These are phyloP conservation scores for Zaprionus taronus DNA, from an alignment of 1,140 invertebrate genomes.

Conservation along the genomic window DNA sequence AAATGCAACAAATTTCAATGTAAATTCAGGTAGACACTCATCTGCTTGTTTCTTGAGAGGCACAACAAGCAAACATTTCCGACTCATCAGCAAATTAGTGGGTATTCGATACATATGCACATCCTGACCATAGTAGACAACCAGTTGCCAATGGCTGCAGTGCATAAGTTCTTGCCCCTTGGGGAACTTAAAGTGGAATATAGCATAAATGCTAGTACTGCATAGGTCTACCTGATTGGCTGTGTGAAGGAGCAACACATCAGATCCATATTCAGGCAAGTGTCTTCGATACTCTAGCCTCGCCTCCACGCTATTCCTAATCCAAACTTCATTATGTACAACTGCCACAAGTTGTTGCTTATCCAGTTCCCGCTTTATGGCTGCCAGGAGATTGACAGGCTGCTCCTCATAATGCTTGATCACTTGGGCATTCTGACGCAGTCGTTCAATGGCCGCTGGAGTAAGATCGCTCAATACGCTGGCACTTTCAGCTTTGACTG, in stretches of 20 bases:
- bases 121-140: constrained; percentile 34
- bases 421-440: constrained; percentile 42
- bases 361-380: constrained; percentile 56
- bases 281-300: constrained; percentile 42
- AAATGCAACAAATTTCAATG: constrained; percentile 48
- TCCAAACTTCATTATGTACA: constrained; percentile 24
- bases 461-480: constrained; percentile 44
- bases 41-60: constrained; percentile 40
- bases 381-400: constrained; percentile 39
- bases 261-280: constrained; percentile 34
- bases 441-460: constrained; percentile 27
- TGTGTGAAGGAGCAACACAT: constrained; percentile 35
- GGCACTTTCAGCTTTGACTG: neutral
- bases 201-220: constrained; percentile 36
- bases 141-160: constrained; percentile 55
- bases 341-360: constrained; percentile 69
- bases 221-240: neutral
- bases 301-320: constrained; percentile 15
- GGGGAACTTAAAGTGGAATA: constrained; percentile 36
- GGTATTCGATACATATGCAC: constrained; percentile 45
- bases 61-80: constrained; percentile 44
- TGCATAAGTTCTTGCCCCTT: constrained; percentile 23
- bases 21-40: constrained; percentile 45
- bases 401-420: constrained; percentile 48
- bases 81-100: constrained; percentile 41